These are phyloP conservation scores for Trochalopteron elliotii DNA, from an alignment of 2,113 vertebrate genomes.

Conservation along the genomic window DNA sequence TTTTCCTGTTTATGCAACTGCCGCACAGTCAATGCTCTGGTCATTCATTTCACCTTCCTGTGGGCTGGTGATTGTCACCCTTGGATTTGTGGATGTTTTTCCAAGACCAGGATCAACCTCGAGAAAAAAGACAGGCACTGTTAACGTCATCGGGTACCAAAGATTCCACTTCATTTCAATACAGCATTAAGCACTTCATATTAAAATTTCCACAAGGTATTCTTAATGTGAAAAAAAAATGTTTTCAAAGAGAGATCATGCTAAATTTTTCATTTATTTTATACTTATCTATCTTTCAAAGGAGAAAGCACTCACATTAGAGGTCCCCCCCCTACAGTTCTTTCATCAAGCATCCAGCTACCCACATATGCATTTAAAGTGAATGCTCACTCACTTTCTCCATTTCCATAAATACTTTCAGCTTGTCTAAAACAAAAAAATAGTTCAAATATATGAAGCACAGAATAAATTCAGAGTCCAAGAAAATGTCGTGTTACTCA, in stretches of 20 bases:
- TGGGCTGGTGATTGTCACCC: slow-evolving; percentile 75
- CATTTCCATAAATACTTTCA: not conserved
- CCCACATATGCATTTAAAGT: not conserved
- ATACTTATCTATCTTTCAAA: not conserved
- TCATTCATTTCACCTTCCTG: slow-evolving; percentile 69
- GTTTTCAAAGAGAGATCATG: not conserved
- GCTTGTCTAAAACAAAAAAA: not conserved
- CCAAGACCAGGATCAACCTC: slow-evolving; percentile 51
- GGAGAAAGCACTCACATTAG: not conserved
- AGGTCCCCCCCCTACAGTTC: not conserved
- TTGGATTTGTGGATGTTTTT: slow-evolving; percentile 61
- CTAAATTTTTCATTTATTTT: not conserved
- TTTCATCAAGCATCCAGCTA: not conserved
- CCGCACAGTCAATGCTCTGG: slow-evolving; percentile 60
- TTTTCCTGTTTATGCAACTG: slow-evolving; percentile 58
- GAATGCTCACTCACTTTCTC: not conserved
- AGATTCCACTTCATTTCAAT: not conserved
- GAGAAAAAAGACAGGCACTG: not conserved
- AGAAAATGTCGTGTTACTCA: not conserved
- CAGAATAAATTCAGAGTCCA: not conserved
- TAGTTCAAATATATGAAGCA: not conserved
- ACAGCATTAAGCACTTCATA: not conserved
- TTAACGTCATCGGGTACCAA: not conserved
- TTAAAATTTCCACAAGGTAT: not conserved
- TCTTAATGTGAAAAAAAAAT: not conserved